Evolutionary conservation across 64 coral and sea anemone genomes (phyloP).

Genomic region (Montipora capricornis): DNA sequence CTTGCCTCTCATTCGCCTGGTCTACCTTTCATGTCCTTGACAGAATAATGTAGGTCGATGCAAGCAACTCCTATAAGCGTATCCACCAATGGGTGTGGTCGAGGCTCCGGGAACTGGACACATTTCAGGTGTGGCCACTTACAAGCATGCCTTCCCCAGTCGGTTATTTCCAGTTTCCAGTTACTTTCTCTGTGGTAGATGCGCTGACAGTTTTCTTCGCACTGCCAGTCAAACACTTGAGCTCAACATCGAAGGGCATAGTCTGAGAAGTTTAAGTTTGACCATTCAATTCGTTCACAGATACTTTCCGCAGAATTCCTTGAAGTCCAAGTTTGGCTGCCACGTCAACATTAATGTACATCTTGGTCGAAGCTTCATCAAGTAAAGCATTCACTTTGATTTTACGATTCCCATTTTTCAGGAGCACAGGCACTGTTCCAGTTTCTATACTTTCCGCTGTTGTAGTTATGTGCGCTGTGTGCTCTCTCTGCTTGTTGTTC

Average conservation of each 20-base stretch:
- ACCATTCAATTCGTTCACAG: constrained; percentile 47
- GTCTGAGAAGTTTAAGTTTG: constrained; percentile 55
- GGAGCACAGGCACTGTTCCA: background rate
- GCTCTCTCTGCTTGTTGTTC: no score
- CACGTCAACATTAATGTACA: constrained; percentile 43
- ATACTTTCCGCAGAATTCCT: constrained; percentile 2
- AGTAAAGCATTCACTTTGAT: constrained; percentile 3
- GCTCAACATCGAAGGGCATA: constrained; percentile 10
- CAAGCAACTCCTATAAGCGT: constrained; percentile 47
- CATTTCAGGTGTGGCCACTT: constrained; percentile 31
- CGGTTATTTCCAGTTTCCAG: constrained; percentile 33
- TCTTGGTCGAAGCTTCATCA: constrained; percentile 4
- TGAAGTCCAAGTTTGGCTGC: constrained; percentile 37
- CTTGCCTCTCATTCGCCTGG: constrained; percentile 61
- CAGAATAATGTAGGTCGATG: constrained; percentile 58
- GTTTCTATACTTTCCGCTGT: background rate
- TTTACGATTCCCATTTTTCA: background rate
- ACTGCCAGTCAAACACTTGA: constrained; percentile 51
- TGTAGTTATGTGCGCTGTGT: background rate
- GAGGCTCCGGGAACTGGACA: no score
- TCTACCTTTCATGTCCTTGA: constrained; percentile 48
- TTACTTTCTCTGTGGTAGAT: constrained; percentile 50
- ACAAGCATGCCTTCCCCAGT: background rate
- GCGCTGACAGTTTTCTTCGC: constrained; percentile 1
- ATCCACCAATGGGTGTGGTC: no score